Evolutionary conservation across 2,888 invertebrate species (phyloP), one percentile per base, ranked within the genome.

Genomic region (Saturnia pavonia): DNA sequence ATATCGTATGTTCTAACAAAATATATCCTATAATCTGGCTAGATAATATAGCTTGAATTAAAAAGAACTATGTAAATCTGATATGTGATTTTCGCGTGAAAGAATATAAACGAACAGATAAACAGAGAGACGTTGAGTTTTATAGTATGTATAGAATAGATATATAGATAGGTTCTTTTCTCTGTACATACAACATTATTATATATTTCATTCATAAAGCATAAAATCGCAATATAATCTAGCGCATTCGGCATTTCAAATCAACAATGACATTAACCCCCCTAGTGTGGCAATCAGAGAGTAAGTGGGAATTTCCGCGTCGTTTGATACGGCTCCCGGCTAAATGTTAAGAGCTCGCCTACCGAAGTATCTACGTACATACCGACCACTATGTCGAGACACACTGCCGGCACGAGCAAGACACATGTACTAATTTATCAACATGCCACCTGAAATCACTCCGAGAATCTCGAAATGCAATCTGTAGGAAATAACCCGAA

Each of bases 241-340:
- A 90, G 88, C 88, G 88, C 89, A 89, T 90, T 90, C 88, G 88
- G 89, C 87, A 86, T 91, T 90, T 87, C 88, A 88, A 90, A 91
- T 91, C 91, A 91, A 90, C 91, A 91, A 91, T 89, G 88, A 90
- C 91, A 91, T 92, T 91, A 91, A 88, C 89, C 90, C 89, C 88
- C 89, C 90, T 91, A 92, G 91, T 91, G 92, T 91, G 91, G 92
- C 91, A 92, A 92, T 92, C 92, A 92, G 88, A 84, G 89, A 90
- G 88, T 92, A 91, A 92, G 91, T 92, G 92, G 91, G 90, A 89
- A 91, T 92, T 92, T 92, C 91, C 92, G 92, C 91, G 86, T 90
- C 92, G 92, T 92, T 92, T 90, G 90, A 85, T 89, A 86, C 91
- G 90, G 87, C 87, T 88, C 88, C 86, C 86, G 80, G 88, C 90